These are phyloP conservation scores for Microcebus jonahi DNA, from an alignment of 2,113 vertebrate genomes.

Conservation along the genomic window DNA sequence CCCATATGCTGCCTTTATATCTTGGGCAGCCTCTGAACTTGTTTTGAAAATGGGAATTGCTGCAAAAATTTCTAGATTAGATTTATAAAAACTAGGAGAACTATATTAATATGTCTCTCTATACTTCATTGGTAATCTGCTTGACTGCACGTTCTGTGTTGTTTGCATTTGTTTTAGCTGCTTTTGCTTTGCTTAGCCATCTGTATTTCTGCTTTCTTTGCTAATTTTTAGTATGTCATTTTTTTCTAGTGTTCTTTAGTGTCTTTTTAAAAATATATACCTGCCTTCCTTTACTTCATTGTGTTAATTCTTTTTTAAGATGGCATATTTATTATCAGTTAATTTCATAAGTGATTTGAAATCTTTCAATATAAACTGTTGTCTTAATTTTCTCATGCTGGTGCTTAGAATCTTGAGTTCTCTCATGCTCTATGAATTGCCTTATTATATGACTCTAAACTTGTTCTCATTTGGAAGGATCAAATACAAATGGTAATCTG, in stretches of 20 bases:
- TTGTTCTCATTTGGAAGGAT: conserved; percentile 45
- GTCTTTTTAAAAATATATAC: background rate
- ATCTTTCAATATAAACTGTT: background rate
- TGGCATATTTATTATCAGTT: conserved; percentile 19
- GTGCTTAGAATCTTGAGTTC: conserved; percentile 24
- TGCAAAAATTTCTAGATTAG: background rate
- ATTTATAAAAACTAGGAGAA: background rate
- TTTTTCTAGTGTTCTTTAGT: background rate
- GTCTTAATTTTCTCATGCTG: background rate
- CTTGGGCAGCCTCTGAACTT: background rate
- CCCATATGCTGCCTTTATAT: background rate
- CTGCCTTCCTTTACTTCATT: background rate
- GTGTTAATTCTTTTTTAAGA: conserved; percentile 3
- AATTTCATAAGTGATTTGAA: conserved; percentile 47
- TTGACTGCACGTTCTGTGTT: background rate
- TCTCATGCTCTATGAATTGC: background rate
- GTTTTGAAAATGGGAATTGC: background rate
- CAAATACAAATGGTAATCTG: conserved; percentile 18
- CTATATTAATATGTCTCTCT: background rate
- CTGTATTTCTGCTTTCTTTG: conserved; percentile 16
- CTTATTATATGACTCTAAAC: background rate
- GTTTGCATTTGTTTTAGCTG: background rate
- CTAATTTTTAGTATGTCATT: conserved; percentile 2
- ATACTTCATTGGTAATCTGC: background rate
- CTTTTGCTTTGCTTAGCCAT: background rate